These are phyloP conservation scores for Dryoscopus gambensis DNA, from an alignment of 2,113 vertebrate species.

Conservation along the genomic window DNA sequence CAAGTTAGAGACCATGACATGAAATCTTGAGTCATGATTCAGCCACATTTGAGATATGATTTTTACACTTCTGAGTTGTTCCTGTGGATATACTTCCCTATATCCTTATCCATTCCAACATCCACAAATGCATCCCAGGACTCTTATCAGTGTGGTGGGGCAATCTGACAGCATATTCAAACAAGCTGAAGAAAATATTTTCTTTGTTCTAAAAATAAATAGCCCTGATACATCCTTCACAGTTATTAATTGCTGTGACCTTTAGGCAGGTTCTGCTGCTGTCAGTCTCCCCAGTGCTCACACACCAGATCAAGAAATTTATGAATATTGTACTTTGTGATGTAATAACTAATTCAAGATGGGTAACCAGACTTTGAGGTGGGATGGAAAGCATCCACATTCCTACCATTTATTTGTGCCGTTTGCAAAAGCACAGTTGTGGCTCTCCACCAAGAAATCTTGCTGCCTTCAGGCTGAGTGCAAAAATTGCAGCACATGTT, in stretches of 20 bases:
- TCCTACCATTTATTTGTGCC: background rate
- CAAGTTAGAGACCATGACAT: background rate
- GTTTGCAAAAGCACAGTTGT: background rate
- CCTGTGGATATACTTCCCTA: background rate
- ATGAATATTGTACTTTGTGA: background rate
- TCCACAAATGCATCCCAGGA: background rate
- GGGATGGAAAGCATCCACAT: background rate
- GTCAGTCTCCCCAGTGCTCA: background rate
- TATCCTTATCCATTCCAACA: background rate
- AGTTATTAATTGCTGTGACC: background rate
- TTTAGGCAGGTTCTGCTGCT: background rate
- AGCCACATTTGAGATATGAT: background rate
- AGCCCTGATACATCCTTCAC: background rate
- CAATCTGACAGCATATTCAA: background rate
- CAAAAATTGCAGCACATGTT: background rate
- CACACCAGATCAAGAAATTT: background rate
- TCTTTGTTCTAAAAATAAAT: background rate
- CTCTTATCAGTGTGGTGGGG: background rate
- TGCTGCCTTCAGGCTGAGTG: background rate
- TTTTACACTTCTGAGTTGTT: background rate
- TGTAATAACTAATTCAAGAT: background rate
- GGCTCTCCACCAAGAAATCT: background rate
- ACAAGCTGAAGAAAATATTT: background rate
- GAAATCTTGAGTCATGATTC: background rate
- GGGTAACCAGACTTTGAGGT: background rate